Conservation (phyloP, 2,797 vertebrate species). For the Peromyscus attwateri region DNA sequence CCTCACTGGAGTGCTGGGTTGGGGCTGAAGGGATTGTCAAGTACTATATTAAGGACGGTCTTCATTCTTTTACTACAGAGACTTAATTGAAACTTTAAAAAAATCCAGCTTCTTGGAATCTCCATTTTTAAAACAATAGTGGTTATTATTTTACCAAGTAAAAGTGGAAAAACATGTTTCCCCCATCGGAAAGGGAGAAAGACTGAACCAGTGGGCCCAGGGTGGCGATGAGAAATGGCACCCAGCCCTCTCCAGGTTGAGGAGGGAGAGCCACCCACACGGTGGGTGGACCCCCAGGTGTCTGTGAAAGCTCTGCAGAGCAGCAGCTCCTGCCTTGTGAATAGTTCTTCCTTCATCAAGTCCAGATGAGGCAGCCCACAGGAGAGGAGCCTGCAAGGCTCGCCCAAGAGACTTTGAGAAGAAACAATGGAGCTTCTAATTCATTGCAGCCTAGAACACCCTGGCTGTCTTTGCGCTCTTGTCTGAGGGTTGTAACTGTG, state of each 20-base stretch:
- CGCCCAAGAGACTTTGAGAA: background rate
- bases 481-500: background rate
- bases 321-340: background rate
- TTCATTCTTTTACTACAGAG: background rate
- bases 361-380: conserved; percentile 69
- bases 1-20: background rate
- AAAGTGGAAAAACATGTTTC: conserved; percentile 62
- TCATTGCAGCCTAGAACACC: conserved; percentile 43
- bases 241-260: conserved; percentile 18
- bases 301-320: background rate
- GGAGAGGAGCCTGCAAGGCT: background rate
- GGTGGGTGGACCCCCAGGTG: conserved; percentile 22
- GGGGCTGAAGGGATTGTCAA: background rate
- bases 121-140: conserved; percentile 10
- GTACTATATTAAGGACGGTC: background rate
- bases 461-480: background rate
- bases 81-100: conserved; percentile 5
- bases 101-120: conserved; percentile 13
- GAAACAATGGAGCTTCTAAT: background rate
- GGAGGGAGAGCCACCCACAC: conserved; percentile 65
- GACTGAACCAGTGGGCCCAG: background rate
- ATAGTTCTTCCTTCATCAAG: conserved; percentile 52
- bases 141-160: conserved; percentile 22
- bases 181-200: background rate
- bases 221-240: conserved; percentile 27